Evolutionary conservation across 2,113 vertebrate species (phyloP).

Genomic region (Cynocephalus volans): DNA sequence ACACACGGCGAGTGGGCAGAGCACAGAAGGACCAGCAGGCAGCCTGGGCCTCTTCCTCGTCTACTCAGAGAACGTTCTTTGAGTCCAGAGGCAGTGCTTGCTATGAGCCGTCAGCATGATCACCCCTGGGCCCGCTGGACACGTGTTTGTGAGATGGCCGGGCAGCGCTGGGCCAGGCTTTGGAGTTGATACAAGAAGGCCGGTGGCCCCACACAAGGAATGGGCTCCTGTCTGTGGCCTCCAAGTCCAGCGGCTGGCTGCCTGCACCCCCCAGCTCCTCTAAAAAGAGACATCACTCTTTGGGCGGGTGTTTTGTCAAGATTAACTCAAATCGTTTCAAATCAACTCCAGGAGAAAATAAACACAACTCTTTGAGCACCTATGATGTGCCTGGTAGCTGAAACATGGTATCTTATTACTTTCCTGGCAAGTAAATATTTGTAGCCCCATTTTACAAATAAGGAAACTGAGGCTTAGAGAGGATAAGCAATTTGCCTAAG

Average conservation of each 20-base stretch:
- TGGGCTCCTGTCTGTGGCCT: neutral
- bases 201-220: neutral
- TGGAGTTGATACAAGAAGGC: neutral
- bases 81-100: neutral
- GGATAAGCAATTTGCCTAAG: neutral
- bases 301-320: neutral
- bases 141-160: neutral
- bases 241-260: neutral
- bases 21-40: accelerated
- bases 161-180: neutral
- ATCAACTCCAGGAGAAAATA: neutral
- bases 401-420: neutral
- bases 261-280: neutral
- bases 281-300: neutral
- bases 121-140: neutral
- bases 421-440: neutral
- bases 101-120: neutral
- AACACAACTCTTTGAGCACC: neutral
- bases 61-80: neutral
- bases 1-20: neutral
- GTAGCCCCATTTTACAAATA: neutral
- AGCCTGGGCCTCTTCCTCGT: neutral
- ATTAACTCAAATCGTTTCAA: neutral
- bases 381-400: neutral
- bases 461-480: slow-evolving; percentile 13